A percentile compares a stretch with the other conserved stretches of the same genome.
Evolutionary conservation across 2,113 vertebrate species (phyloP).

Genomic region (Micronycteris hirsuta): DNA sequence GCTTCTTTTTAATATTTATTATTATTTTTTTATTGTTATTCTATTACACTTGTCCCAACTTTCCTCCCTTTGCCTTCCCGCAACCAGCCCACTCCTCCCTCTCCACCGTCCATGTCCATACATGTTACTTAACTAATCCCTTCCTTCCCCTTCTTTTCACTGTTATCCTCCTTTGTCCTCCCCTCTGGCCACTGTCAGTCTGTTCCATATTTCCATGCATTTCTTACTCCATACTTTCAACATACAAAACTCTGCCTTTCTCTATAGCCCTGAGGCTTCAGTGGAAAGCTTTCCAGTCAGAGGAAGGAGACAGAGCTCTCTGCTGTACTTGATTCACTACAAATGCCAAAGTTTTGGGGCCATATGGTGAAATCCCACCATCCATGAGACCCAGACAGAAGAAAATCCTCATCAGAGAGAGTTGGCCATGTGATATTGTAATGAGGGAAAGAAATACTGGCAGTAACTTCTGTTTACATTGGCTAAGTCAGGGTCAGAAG

Average conservation of each 20-base stretch:
- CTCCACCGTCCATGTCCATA: too few species aligned
- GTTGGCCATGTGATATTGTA: not conserved
- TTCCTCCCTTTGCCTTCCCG: too few species aligned
- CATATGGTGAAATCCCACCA: not conserved
- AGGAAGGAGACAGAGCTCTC: not conserved
- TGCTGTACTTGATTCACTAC: not conserved
- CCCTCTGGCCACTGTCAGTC: too few species aligned
- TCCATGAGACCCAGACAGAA: not conserved
- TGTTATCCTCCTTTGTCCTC: too few species aligned
- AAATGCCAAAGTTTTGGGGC: not conserved
- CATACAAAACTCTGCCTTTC: not conserved
- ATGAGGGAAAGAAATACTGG: not conserved
- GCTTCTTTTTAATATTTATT: too few species aligned
- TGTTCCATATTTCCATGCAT: too few species aligned
- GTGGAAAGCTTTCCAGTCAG: accelerated
- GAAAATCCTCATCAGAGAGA: not conserved
- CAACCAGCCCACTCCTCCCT: too few species aligned
- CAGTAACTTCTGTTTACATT: not conserved
- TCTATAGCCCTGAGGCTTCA: not conserved
- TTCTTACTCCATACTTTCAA: not conserved
- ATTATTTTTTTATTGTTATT: too few species aligned
- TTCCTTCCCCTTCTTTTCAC: too few species aligned
- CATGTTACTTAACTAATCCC: too few species aligned
- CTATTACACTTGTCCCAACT: too few species aligned
- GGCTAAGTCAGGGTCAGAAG: not conserved